Evolutionary conservation across 2,888 invertebrate species (phyloP).

Genomic region (Andricus curvator): DNA sequence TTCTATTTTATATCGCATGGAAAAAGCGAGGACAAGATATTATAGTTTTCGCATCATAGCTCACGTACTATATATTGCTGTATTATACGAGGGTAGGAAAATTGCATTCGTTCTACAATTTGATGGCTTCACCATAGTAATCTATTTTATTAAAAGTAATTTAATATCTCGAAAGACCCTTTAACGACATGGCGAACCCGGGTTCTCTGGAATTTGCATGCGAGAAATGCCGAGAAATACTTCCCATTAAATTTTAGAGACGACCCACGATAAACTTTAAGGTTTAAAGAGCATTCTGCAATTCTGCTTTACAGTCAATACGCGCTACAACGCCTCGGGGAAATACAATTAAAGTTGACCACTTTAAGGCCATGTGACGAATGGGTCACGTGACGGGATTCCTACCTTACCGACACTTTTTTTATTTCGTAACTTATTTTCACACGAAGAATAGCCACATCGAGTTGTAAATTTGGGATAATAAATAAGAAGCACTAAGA

Average conservation of each 20-base stretch:
- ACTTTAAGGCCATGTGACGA: no score
- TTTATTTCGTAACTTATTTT: no score
- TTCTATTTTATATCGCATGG: neutral
- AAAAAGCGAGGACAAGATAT: slow-evolving; percentile 7
- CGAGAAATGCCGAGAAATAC: slow-evolving; percentile 21
- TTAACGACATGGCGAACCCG: neutral
- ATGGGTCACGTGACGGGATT: no score
- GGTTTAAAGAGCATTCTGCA: slow-evolving; percentile 16
- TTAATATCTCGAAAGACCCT: slow-evolving; percentile 18
- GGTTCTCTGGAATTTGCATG: slow-evolving; percentile 17
- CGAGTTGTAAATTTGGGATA: no score
- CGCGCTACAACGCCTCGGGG: neutral
- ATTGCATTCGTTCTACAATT: slow-evolving; percentile 21
- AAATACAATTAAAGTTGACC: neutral
- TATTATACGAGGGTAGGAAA: slow-evolving; percentile 1
- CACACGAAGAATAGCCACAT: no score
- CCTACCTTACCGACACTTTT: no score
- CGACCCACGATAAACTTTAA: slow-evolving; percentile 25
- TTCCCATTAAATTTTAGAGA: slow-evolving; percentile 31
- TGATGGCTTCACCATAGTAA: neutral
- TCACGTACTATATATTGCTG: neutral
- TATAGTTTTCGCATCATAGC: neutral
- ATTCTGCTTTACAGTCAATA: slow-evolving; percentile 13
- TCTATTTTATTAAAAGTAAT: slow-evolving; percentile 23
- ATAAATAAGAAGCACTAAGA: no score